phyloP scores from a whole-genome alignment of 2,113 vertebrate genomes.

The Pterocles orientalis region DNA sequence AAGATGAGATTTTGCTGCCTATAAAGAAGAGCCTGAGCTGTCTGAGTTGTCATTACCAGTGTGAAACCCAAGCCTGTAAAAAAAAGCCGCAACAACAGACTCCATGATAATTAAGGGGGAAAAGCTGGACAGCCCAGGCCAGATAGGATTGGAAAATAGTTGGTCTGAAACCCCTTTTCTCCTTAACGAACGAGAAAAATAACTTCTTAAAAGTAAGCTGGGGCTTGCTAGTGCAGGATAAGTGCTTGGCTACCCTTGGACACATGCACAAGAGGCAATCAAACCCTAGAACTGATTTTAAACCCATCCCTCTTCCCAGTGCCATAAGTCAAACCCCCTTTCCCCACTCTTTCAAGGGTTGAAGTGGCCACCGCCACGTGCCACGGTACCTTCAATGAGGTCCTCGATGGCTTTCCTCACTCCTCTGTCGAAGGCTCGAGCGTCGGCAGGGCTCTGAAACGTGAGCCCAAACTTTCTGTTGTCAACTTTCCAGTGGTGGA shows the following conservation, averaged over 20 bases:
- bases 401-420: conserved; percentile 98
- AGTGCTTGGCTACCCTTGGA: background rate
- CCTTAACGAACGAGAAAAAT: background rate
- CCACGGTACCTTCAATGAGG: conserved; percentile 91
- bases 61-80: background rate
- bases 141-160: background rate
- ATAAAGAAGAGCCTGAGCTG: background rate
- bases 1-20: background rate
- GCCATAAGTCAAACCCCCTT: background rate
- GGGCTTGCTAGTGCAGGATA: background rate
- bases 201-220: background rate
- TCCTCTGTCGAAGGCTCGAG: conserved; percentile 95
- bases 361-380: background rate
- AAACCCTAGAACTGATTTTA: background rate
- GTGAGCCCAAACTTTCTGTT: conserved; percentile 94
- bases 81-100: background rate
- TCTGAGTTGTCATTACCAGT: background rate
- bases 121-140: background rate
- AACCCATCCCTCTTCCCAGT: background rate
- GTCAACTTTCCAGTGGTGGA: conserved; percentile 98
- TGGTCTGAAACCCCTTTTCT: background rate
- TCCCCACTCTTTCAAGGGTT: background rate
- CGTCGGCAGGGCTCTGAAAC: conserved; percentile 97
- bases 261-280: rapidly evolving
- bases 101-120: background rate